Evolutionary conservation across 2,797 vertebrate genomes (phyloP).

Genomic region (Percopsis omiscomaycus): DNA sequence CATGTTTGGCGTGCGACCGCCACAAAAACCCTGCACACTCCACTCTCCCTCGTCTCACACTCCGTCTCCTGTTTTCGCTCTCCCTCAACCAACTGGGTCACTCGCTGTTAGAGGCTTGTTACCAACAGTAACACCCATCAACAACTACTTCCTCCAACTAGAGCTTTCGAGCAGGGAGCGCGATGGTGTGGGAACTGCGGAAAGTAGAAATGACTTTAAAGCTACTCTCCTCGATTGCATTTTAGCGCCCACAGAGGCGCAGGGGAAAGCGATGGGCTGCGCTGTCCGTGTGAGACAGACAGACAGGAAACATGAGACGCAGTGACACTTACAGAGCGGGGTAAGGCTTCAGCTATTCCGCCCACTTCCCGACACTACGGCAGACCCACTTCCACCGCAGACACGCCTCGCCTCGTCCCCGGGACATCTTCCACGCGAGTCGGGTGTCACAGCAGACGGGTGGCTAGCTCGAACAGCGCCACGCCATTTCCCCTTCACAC

Average conservation of each 20-base stretch:
- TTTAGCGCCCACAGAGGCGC: too few species aligned
- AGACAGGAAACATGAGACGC: constrained; percentile 40
- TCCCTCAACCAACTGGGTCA: constrained; percentile 55
- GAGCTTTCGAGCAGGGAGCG: not conserved
- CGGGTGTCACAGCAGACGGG: constrained; percentile 73
- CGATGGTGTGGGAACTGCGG: too few species aligned
- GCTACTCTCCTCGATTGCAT: too few species aligned
- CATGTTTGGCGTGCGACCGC: constrained; percentile 52
- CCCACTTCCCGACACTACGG: constrained; percentile 60
- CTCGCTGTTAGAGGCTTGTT: constrained; percentile 27
- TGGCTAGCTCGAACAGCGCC: constrained; percentile 61
- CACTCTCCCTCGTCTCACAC: not conserved
- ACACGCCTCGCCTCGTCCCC: constrained; percentile 50
- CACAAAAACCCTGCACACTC: constrained; percentile 46
- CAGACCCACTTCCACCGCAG: constrained; percentile 37
- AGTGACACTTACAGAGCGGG: constrained; percentile 58
- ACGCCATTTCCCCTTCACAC: constrained; percentile 63
- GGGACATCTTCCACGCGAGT: constrained; percentile 64
- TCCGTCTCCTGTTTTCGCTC: not conserved
- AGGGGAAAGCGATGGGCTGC: not conserved
- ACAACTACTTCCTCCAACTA: constrained; percentile 11
- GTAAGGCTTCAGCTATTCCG: constrained; percentile 58
- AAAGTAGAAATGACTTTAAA: too few species aligned
- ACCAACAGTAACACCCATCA: constrained; percentile 32
- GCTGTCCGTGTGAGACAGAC: constrained; percentile 22